A percentile compares a stretch with the other conserved stretches of the same genome.
Conservation (phyloP, 2,888 invertebrate species). For the Drepanosiphum platanoidis region DNA sequence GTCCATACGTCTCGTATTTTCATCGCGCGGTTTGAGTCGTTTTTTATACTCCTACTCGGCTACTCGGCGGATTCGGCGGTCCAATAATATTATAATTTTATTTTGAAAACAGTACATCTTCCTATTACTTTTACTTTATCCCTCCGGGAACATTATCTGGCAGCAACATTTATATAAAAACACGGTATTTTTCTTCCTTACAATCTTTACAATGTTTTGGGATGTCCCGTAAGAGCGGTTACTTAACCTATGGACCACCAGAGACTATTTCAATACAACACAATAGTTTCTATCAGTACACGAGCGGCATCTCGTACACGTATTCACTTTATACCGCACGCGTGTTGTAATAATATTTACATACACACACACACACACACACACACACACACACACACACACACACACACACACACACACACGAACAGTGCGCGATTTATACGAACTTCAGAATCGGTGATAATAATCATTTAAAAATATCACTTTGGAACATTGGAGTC, state of each 20-base stretch:
- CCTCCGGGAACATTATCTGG: conserved; percentile 23
- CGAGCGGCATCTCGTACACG: too few species aligned
- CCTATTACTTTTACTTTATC: conserved; percentile 18
- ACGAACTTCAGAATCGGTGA: too few species aligned
- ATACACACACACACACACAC: not conserved
- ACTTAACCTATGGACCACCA: conserved; percentile 24
- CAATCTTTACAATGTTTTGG: not conserved
- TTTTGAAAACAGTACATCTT: conserved; percentile 19
- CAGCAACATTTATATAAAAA: conserved; percentile 42
- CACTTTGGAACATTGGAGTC: too few species aligned
- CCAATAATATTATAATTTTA: too few species aligned
- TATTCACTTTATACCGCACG: conserved; percentile 6
- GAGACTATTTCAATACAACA: conserved; percentile 33
- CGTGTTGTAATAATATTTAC: too few species aligned
- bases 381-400: not conserved
- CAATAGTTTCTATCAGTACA: not conserved
- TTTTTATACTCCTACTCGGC: too few species aligned
- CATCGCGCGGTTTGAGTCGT: too few species aligned
- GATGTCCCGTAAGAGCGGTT: conserved; percentile 35
- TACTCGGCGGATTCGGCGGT: too few species aligned
- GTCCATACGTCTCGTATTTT: too few species aligned
- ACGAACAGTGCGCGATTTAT: too few species aligned
- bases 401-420: too few species aligned
- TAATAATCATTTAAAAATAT: too few species aligned
- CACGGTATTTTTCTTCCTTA: conserved; percentile 14